These are phyloP conservation scores for Neosilurus hyrtlii DNA, from an alignment of 2,797 vertebrate genomes.

Conservation along the genomic window DNA sequence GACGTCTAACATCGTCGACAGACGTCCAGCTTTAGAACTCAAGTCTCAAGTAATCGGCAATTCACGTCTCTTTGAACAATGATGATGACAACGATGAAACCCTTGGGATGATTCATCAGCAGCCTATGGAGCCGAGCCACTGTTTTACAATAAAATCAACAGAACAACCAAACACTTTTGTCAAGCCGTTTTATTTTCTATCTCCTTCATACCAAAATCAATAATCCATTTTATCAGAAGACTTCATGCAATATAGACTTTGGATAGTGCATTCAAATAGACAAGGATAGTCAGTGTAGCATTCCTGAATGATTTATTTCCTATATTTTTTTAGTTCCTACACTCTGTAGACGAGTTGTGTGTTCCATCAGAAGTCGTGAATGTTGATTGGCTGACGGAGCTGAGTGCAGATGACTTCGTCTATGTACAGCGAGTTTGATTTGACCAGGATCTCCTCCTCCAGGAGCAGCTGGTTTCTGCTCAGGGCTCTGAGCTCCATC, in stretches of 20 bases:
- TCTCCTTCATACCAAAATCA: neutral
- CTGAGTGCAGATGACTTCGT: conserved; percentile 84
- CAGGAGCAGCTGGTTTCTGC: conserved; percentile 76
- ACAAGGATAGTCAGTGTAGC: neutral
- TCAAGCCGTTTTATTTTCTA: neutral
- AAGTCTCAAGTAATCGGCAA: neutral
- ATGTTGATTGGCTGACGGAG: conserved; percentile 77
- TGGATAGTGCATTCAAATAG: neutral
- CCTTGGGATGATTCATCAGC: neutral
- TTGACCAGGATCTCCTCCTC: conserved; percentile 85
- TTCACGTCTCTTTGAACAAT: neutral
- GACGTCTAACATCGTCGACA: neutral
- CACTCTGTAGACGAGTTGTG: neutral
- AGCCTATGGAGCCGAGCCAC: neutral
- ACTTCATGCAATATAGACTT: neutral
- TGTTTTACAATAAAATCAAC: neutral
- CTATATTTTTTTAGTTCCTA: neutral
- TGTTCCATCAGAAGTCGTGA: conserved; percentile 69
- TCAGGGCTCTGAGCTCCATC: conserved; percentile 73
- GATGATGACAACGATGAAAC: neutral
- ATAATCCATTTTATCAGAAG: neutral
- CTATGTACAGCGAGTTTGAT: conserved; percentile 82
- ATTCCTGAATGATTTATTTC: neutral
- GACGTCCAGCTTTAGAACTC: neutral
- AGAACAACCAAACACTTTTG: neutral